A percentile compares a stretch with the other conserved stretches of the same genome.
These are phyloP conservation scores for Dendroctonus valens DNA, from an alignment of 1,140 invertebrate species.

Conservation along the genomic window DNA sequence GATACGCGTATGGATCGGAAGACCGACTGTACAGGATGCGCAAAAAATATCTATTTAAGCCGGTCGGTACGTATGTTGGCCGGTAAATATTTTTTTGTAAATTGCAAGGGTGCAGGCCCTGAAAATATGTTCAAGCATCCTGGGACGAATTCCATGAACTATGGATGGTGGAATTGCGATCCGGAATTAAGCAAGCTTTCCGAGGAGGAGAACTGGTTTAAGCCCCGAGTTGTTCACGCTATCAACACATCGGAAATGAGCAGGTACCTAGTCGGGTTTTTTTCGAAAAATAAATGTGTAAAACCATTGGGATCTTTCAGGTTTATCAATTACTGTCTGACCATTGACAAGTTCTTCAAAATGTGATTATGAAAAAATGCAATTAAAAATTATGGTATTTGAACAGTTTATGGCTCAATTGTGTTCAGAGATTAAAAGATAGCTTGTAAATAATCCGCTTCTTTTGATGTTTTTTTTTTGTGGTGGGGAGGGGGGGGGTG, in stretches of 20 bases:
- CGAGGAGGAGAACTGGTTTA: constrained; percentile 36
- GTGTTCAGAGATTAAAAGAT: too few species aligned
- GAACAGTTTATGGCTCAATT: too few species aligned
- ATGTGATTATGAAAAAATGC: constrained; percentile 4
- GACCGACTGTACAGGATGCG: constrained; percentile 38
- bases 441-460: too few species aligned
- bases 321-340: constrained; percentile 30
- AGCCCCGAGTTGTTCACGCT: constrained; percentile 15
- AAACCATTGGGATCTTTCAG: constrained; percentile 15
- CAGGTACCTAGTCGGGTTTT: neutral
- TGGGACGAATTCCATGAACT: constrained; percentile 39
- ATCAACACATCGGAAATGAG: constrained; percentile 32
- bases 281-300: neutral
- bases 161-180: constrained; percentile 41
- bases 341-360: constrained; percentile 34
- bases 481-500: too few species aligned
- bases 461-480: too few species aligned
- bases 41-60: constrained; percentile 40
- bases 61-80: constrained; percentile 34
- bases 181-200: constrained; percentile 16
- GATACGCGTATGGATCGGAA: constrained; percentile 42
- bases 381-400: too few species aligned
- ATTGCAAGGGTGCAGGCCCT: constrained; percentile 27
- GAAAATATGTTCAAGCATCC: constrained; percentile 42
- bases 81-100: constrained; percentile 5